These are phyloP conservation scores for Xenopus laevis DNA, from an alignment of 2,113 vertebrate species.

Conservation along the genomic window DNA sequence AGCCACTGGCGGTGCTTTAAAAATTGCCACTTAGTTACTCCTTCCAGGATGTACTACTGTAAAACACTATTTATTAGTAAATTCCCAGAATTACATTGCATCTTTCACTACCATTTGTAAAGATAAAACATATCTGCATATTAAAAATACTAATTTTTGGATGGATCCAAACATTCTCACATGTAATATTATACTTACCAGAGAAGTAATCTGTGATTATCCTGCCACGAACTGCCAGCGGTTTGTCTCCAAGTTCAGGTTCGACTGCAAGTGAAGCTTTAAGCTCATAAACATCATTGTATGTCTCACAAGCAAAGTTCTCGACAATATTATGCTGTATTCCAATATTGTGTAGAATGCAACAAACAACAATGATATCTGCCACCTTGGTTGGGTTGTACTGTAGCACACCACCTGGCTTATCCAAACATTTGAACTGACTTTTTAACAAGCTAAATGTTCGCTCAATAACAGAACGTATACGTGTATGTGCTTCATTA, in stretches of 20 bases:
- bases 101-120: no score
- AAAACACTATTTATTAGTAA: no score
- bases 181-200: no score
- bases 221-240: background rate
- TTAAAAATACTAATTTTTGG: no score
- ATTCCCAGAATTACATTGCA: no score
- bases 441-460: slow-evolving; percentile 22
- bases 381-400: slow-evolving; percentile 33
- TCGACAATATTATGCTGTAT: slow-evolving; percentile 11
- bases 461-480: slow-evolving; percentile 4
- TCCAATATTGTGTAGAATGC: slow-evolving; percentile 29
- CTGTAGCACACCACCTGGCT: slow-evolving; percentile 27
- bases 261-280: background rate
- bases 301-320: background rate
- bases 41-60: no score
- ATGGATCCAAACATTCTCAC: slow-evolving; percentile 11
- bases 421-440: slow-evolving; percentile 26
- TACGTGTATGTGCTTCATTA: slow-evolving; percentile 7
- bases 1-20: no score
- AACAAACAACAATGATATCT: slow-evolving; percentile 32
- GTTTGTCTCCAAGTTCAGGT: background rate
- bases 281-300: background rate
- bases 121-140: no score
- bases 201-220: slow-evolving; percentile 27
- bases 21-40: no score